Conservation (phyloP, 2,113 vertebrate species). For the Dipodomys spectabilis region DNA sequence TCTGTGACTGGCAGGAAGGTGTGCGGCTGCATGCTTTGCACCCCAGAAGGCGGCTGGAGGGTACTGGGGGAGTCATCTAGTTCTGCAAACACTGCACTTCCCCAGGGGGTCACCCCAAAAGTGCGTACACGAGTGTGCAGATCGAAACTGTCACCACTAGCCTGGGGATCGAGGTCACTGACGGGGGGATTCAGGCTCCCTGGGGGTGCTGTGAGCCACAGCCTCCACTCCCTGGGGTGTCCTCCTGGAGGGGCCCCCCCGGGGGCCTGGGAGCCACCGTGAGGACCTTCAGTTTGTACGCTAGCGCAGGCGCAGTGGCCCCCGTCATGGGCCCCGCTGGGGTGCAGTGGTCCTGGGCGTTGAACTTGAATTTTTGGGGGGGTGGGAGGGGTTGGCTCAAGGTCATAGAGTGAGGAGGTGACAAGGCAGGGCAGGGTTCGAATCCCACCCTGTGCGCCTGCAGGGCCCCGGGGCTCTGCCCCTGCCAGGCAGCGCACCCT, state of each 20-base stretch:
- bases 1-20: rapidly evolving
- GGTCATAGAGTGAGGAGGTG: too few species aligned
- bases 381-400: too few species aligned
- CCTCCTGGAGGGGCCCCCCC: background rate
- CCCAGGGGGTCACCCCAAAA: background rate
- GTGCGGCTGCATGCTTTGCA: rapidly evolving
- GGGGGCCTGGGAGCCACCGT: background rate
- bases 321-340: background rate
- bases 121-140: rapidly evolving
- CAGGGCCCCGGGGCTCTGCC: background rate
- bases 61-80: rapidly evolving
- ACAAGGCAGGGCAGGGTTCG: too few species aligned
- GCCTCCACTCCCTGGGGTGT: background rate
- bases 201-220: background rate
- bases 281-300: background rate
- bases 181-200: background rate
- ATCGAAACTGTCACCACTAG: background rate
- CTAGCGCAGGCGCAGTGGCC: too few species aligned
- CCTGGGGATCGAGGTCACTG: background rate
- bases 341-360: too few species aligned
- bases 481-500: background rate
- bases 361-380: too few species aligned
- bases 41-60: background rate
- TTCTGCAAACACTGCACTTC: background rate
- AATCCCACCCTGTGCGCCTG: too few species aligned